Evolutionary conservation across 2,888 invertebrate species (phyloP).

Genomic region (Cephus spinipes): DNA sequence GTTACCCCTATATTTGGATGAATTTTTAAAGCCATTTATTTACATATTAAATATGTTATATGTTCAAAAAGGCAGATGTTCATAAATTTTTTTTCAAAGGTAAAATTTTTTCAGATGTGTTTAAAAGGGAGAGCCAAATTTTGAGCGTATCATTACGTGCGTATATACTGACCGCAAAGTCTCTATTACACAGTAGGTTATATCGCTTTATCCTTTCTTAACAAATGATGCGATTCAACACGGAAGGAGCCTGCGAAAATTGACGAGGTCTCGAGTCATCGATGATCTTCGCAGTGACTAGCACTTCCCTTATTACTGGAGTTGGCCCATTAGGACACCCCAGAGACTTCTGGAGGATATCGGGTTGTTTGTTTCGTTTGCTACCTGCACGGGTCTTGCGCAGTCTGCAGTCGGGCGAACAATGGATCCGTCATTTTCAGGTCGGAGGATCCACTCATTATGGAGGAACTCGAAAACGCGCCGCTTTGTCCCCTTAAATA

Average conservation of each 20-base stretch:
- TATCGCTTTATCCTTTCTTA: not conserved
- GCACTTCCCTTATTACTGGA: not conserved
- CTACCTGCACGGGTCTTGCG: slow-evolving; percentile 21
- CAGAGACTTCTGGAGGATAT: not conserved
- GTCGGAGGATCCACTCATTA: slow-evolving; percentile 18
- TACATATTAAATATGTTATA: too few relatives aligned
- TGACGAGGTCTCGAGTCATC: not conserved
- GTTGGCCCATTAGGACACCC: not conserved
- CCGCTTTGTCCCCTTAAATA: slow-evolving; percentile 6
- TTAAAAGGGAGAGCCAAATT: too few relatives aligned
- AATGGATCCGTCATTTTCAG: slow-evolving; percentile 46
- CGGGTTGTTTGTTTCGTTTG: slow-evolving; percentile 6
- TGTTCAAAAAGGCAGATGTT: too few relatives aligned
- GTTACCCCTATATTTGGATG: not conserved
- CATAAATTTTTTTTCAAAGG: too few relatives aligned
- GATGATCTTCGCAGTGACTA: not conserved
- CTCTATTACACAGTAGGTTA: not conserved
- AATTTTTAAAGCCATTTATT: not conserved
- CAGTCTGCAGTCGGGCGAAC: slow-evolving; percentile 31
- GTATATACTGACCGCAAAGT: too few relatives aligned
- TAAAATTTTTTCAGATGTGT: too few relatives aligned
- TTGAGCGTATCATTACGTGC: too few relatives aligned
- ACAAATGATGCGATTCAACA: not conserved
- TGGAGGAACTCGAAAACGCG: slow-evolving; percentile 10
- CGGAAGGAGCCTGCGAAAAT: not conserved